phyloP scores from a whole-genome alignment of 1,140 invertebrate species.

The Mycetomoellerius zeteki region DNA sequence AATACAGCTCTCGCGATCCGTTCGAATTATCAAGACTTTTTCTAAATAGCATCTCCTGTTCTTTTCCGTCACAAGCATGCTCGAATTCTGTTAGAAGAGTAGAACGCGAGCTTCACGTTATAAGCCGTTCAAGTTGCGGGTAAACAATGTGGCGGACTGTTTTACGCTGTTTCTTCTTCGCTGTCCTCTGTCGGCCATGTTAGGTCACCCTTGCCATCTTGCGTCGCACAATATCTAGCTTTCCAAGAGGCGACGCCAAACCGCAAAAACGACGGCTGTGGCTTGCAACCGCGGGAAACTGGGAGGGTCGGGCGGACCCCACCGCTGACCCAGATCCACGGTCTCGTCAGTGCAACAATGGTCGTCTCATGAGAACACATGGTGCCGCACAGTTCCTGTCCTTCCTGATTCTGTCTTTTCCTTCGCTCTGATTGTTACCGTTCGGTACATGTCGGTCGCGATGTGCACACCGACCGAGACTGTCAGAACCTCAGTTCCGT shows the following conservation, averaged over 20 bases:
- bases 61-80: neutral
- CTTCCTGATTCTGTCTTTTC: conserved; percentile 70
- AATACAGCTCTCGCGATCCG: neutral
- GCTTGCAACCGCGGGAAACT: conserved; percentile 77
- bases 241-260: conserved; percentile 75
- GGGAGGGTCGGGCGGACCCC: conserved; percentile 73
- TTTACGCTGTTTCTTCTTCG: conserved; percentile 68
- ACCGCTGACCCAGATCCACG: conserved; percentile 79
- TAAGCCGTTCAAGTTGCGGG: conserved; percentile 11
- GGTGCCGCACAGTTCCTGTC: conserved; percentile 68
- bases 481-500: neutral
- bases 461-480: conserved; percentile 32
- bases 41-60: conserved; percentile 19
- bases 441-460: conserved; percentile 29
- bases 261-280: conserved; percentile 77
- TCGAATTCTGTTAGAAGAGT: conserved; percentile 6
- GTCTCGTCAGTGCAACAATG: conserved; percentile 76
- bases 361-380: conserved; percentile 77
- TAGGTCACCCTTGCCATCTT: conserved; percentile 72
- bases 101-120: conserved; percentile 5
- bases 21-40: neutral
- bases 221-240: conserved; percentile 66
- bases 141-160: conserved; percentile 38
- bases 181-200: conserved; percentile 72
- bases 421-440: conserved; percentile 52